A percentile compares a stretch with the other conserved stretches of the same genome.
Conservation (phyloP, 1,140 invertebrate species). For the Portunus trituberculatus region DNA sequence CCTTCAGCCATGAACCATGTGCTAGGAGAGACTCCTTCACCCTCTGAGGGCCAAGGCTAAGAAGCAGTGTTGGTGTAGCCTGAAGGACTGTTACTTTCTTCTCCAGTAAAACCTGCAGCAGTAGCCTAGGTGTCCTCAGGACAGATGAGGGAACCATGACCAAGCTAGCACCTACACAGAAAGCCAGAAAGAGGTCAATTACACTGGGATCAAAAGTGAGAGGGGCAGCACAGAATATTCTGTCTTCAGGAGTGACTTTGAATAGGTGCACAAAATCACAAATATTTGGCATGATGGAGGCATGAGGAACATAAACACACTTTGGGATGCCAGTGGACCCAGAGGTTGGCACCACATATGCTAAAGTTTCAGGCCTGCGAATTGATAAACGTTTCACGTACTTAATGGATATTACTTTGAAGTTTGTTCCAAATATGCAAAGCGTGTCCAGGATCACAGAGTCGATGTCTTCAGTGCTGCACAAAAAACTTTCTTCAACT, state of each 20-base stretch:
- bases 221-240: conserved; percentile 62
- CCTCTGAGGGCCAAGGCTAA: conserved; percentile 52
- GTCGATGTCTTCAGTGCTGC: background rate
- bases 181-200: conserved; percentile 66
- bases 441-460: background rate
- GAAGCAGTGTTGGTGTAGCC: conserved; percentile 63
- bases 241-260: background rate
- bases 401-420: conserved; percentile 26
- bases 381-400: conserved; percentile 8
- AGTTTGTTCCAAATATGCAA: conserved; percentile 26
- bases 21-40: conserved; percentile 15
- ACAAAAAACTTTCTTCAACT: conserved; percentile 31
- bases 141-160: conserved; percentile 35
- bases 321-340: conserved; percentile 64
- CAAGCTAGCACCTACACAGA: conserved; percentile 54
- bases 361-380: background rate
- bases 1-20: conserved; percentile 25
- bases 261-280: conserved; percentile 43
- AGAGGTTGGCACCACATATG: conserved; percentile 65
- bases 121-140: conserved; percentile 41
- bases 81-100: conserved; percentile 59
- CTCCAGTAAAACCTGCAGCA: conserved; percentile 35
- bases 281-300: conserved; percentile 61
- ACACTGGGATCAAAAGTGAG: conserved; percentile 70
- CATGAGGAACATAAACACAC: conserved; percentile 66